phyloP scores from a whole-genome alignment of 1,140 invertebrate genomes.

The Chionoecetes opilio region DNA sequence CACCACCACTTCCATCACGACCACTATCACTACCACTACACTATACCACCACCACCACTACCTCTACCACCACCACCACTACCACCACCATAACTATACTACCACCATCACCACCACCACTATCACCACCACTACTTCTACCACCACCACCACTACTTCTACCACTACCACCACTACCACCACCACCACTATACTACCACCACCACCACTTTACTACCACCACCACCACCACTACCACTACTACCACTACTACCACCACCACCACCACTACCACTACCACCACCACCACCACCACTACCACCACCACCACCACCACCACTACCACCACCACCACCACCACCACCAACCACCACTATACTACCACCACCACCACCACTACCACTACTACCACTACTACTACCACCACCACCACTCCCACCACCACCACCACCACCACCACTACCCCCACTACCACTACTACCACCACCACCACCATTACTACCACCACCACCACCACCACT shows the following conservation, averaged over 20 bases:
- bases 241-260: not conserved
- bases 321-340: slow-evolving; percentile 30
- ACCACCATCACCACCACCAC: no score
- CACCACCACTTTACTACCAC: no score
- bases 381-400: not conserved
- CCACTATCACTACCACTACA: not conserved
- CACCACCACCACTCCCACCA: not conserved
- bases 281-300: not conserved
- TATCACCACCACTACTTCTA: no score
- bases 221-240: not conserved
- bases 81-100: not conserved
- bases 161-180: no score
- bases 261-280: not conserved
- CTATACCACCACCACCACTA: not conserved
- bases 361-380: not conserved
- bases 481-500: no score
- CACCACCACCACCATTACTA: no score
- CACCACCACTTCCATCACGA: not conserved
- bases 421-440: not conserved
- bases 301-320: not conserved
- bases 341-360: slow-evolving; percentile 28
- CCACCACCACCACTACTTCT: no score
- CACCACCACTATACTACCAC: no score
- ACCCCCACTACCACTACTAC: not conserved
- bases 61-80: not conserved